Evolutionary conservation across 92 coral and sea anemone genomes (phyloP), one percentile per base, ranked within the genome.

Genomic region (Siderastrea siderea): DNA sequence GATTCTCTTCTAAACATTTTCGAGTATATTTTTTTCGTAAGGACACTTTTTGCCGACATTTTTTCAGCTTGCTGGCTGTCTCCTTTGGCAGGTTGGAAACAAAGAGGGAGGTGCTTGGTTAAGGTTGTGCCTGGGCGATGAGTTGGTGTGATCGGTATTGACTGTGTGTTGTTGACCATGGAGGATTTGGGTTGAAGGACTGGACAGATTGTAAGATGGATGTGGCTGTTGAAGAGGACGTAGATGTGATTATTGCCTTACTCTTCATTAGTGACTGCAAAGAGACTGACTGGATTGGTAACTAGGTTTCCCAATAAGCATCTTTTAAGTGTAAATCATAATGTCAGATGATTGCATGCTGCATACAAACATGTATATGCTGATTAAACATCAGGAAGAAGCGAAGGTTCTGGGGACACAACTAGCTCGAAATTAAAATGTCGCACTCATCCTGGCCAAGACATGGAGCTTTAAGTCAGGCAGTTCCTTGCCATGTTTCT

Each of bases 11-110:
- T 17, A 71, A 71, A 71, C 77, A 71, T 71, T 71, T 50, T 19
- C 77, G 55, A 6, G 12, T 71, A 50, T 16, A 71, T 50, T 71
- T 71, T 16, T 71, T 14, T 16, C 77, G 48, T 15, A 45, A 71
- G 58, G 76, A 50, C 57, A 47, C 76, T 71, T 47, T 71, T 71
- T 26, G 38, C 38, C 14, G 59, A 71, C 58, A 71, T 1, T 7
- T 71, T 48, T 71, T 71, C 43, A 71, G 77, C 10, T 48, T 71
- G 48, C 77, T 48, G 77, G 77, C 77, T 48, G 77, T 71, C 77
- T 15, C 77, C 58, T 49, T 71, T 14, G 13, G 77, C 77, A 71
- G 77, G 58, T 71, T 71, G 77, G 77, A 71, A 71, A 71, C 43
- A 48, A 71, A 16, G 59, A 58, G 77, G 77, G 76, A 71, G 26